These are phyloP conservation scores for Atractosteus spatula DNA, from an alignment of 2,113 vertebrate genomes.

Conservation along the genomic window DNA sequence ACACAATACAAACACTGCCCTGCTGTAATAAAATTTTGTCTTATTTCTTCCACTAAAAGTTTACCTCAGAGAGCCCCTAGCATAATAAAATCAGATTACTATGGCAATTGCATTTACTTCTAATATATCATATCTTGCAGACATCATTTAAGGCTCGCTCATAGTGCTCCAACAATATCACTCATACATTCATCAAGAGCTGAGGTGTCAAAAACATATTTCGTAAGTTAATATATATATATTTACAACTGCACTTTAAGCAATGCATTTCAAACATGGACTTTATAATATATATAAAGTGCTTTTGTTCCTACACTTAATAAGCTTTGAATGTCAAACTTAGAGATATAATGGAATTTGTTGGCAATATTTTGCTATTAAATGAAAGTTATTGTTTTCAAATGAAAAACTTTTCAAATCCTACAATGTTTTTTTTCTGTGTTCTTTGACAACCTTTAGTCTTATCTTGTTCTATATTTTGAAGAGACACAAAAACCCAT, in stretches of 20 bases:
- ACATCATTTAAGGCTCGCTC: conserved; percentile 76
- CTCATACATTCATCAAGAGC: conserved; percentile 70
- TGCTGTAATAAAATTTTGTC: conserved; percentile 87
- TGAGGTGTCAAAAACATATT: conserved; percentile 73
- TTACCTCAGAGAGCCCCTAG: conserved; percentile 90
- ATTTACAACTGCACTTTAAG: conserved; percentile 64
- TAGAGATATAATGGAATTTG: conserved; percentile 71
- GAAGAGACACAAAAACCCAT: not conserved
- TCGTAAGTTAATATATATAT: conserved; percentile 68
- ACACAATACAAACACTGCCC: conserved; percentile 64
- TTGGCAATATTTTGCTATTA: conserved; percentile 69
- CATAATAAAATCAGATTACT: conserved; percentile 98
- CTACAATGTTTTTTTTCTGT: not conserved
- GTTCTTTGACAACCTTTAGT: not conserved
- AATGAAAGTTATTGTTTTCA: conserved; percentile 67
- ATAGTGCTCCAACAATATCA: conserved; percentile 70
- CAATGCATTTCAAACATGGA: conserved; percentile 74
- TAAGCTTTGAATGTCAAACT: conserved; percentile 80
- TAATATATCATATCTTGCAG: conserved; percentile 95
- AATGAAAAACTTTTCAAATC: conserved; percentile 36
- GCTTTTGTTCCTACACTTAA: conserved; percentile 87
- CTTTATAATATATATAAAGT: conserved; percentile 80
- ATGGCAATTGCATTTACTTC: conserved; percentile 95
- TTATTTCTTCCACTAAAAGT: conserved; percentile 81
- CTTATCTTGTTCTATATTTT: not conserved